Percentiles rank a stretch among this genome's conserved stretches.
phyloP scores from a whole-genome alignment of 37 sponge, comb jelly and placozoan genomes.

The Crambe crambe region DNA sequence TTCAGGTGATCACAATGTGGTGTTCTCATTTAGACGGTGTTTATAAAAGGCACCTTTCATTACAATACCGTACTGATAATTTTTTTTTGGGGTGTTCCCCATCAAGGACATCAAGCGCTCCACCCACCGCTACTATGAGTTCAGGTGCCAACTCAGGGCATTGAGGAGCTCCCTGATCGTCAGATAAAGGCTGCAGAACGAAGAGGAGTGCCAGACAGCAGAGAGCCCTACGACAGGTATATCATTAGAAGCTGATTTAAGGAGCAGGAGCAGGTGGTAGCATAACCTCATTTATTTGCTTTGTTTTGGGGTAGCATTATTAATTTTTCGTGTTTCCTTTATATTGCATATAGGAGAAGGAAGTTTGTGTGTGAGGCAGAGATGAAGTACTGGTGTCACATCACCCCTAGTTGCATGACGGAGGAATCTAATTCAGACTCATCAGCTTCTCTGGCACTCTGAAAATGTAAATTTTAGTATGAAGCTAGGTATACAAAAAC shows the following conservation, averaged over 20 bases:
- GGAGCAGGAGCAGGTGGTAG: too few species aligned
- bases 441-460: slow-evolving; percentile 79
- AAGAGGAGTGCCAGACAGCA: slow-evolving; percentile 82
- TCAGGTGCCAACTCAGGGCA: slow-evolving; percentile 72
- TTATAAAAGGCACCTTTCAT: too few species aligned
- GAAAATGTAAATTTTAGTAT: slow-evolving; percentile 42
- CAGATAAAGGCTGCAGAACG: slow-evolving; percentile 82
- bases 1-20: too few species aligned
- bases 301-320: background rate
- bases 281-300: too few species aligned
- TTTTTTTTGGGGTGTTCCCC: slow-evolving; percentile 37
- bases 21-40: too few species aligned
- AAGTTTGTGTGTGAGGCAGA: slow-evolving; percentile 73
- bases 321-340: background rate
- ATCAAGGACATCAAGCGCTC: slow-evolving; percentile 76
- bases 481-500: too few species aligned
- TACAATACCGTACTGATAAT: too few species aligned
- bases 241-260: background rate
- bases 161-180: slow-evolving; percentile 80
- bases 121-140: slow-evolving; percentile 86
- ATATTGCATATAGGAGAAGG: slow-evolving; percentile 35
- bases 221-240: slow-evolving; percentile 49
- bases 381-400: slow-evolving; percentile 62
- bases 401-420: slow-evolving; percentile 79
- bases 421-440: slow-evolving; percentile 79